A percentile compares a stretch with the other conserved stretches of the same genome.
These are phyloP conservation scores for Sardinella longiceps DNA, from an alignment of 2,797 vertebrate genomes.

Conservation along the genomic window DNA sequence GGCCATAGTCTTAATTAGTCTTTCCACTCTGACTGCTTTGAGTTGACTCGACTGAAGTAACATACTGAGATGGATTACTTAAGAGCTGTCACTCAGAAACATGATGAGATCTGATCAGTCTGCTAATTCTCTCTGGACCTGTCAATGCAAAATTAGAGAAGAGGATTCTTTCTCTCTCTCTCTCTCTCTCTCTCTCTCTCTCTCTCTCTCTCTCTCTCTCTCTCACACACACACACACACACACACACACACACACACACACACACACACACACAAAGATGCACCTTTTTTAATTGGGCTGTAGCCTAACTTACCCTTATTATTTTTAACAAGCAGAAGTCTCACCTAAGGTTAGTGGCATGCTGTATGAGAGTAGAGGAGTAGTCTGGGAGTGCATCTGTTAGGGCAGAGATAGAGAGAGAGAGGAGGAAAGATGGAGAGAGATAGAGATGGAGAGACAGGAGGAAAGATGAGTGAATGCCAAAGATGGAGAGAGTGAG, in stretches of 20 bases:
- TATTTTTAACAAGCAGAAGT: too few relatives aligned
- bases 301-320: too few relatives aligned
- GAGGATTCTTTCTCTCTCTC: conserved; percentile 22
- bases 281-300: too few relatives aligned
- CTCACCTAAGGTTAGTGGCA: too few relatives aligned
- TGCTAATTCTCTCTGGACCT: background rate
- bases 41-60: background rate
- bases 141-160: background rate
- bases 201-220: background rate
- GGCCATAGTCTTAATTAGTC: background rate
- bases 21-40: background rate
- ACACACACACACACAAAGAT: conserved; percentile 29
- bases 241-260: conserved; percentile 27
- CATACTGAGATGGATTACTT: background rate
- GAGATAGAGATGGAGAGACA: too few relatives aligned
- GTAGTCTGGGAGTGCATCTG: too few relatives aligned
- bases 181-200: background rate
- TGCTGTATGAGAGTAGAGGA: too few relatives aligned
- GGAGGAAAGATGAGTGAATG: too few relatives aligned
- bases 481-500: too few relatives aligned
- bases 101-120: background rate
- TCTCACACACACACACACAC: background rate
- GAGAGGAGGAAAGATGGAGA: too few relatives aligned
- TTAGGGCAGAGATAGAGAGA: too few relatives aligned
- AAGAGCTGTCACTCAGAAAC: background rate